Percentiles rank a stretch among this genome's conserved stretches.
Conservation (phyloP, 2,113 vertebrate genomes). For the Neoarius graeffei region DNA sequence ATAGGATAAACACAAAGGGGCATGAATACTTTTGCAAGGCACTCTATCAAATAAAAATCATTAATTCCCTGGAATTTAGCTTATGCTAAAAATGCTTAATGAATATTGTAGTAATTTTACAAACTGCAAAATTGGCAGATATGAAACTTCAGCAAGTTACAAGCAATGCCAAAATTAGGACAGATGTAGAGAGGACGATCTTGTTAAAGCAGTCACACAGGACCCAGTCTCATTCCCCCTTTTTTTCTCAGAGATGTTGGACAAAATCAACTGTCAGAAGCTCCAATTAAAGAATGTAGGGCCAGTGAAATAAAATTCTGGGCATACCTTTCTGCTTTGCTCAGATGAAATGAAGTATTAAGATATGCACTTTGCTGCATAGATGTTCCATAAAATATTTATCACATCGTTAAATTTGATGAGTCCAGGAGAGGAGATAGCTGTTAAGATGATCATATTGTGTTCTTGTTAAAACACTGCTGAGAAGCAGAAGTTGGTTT, state of each 20-base stretch:
- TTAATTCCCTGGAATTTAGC: neutral
- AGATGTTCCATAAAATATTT: constrained; percentile 77
- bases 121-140: constrained; percentile 47
- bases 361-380: constrained; percentile 75
- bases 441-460: constrained; percentile 75
- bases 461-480: constrained; percentile 73
- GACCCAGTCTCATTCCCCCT: constrained; percentile 34
- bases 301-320: constrained; percentile 42
- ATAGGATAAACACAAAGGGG: no score
- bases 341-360: constrained; percentile 72
- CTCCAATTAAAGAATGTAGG: constrained; percentile 52
- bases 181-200: constrained; percentile 25
- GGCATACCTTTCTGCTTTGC: constrained; percentile 63
- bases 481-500: constrained; percentile 55
- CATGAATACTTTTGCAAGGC: no score
- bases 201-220: constrained; percentile 58
- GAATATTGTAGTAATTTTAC: constrained; percentile 55
- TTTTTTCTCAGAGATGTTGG: constrained; percentile 33
- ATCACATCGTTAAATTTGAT: constrained; percentile 81
- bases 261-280: constrained; percentile 46
- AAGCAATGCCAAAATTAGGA: constrained; percentile 50
- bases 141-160: constrained; percentile 57
- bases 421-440: constrained; percentile 70
- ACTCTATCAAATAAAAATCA: neutral
- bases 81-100: constrained; percentile 32